A percentile compares a stretch with the other conserved stretches of the same genome.
These are phyloP conservation scores for Thamnaconus septentrionalis DNA, from an alignment of 2,113 vertebrate species.

Conservation along the genomic window DNA sequence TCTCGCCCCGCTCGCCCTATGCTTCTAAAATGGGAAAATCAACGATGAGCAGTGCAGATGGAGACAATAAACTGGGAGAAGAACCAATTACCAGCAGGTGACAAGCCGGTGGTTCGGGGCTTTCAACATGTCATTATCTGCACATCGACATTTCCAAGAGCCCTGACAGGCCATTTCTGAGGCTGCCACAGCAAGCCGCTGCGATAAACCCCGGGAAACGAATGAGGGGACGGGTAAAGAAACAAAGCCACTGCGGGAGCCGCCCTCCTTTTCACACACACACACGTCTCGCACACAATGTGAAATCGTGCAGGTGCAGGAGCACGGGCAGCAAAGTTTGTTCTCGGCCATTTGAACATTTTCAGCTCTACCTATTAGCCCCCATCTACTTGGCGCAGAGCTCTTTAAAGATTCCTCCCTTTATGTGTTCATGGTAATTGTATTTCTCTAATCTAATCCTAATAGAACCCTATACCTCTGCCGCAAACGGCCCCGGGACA, in stretches of 20 bases:
- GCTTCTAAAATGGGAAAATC: slow-evolving; percentile 69
- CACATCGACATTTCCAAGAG: slow-evolving; percentile 71
- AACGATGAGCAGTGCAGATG: slow-evolving; percentile 71
- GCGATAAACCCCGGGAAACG: slow-evolving; percentile 46
- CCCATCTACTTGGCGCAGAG: slow-evolving; percentile 11
- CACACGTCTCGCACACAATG: too few species aligned
- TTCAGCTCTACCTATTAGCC: slow-evolving; percentile 11
- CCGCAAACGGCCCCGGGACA: slow-evolving; percentile 72
- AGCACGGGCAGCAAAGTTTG: neutral
- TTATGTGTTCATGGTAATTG: slow-evolving; percentile 75
- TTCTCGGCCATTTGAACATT: neutral
- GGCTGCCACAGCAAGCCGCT: slow-evolving; percentile 54
- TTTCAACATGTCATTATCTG: slow-evolving; percentile 75
- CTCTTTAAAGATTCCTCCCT: slow-evolving; percentile 57
- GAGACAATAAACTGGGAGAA: slow-evolving; percentile 76
- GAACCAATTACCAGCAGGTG: slow-evolving; percentile 77
- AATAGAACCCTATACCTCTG: slow-evolving; percentile 68
- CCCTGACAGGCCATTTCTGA: slow-evolving; percentile 72
- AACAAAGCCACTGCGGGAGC: too few species aligned
- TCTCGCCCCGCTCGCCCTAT: slow-evolving; percentile 6
- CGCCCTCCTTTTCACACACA: too few species aligned
- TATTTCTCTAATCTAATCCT: slow-evolving; percentile 79
- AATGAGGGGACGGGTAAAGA: neutral
- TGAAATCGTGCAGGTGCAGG: neutral
- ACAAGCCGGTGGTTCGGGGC: slow-evolving; percentile 69